Evolutionary conservation across 2,113 vertebrate species (phyloP).

Genomic region (Urocynchramus pylzowi): DNA sequence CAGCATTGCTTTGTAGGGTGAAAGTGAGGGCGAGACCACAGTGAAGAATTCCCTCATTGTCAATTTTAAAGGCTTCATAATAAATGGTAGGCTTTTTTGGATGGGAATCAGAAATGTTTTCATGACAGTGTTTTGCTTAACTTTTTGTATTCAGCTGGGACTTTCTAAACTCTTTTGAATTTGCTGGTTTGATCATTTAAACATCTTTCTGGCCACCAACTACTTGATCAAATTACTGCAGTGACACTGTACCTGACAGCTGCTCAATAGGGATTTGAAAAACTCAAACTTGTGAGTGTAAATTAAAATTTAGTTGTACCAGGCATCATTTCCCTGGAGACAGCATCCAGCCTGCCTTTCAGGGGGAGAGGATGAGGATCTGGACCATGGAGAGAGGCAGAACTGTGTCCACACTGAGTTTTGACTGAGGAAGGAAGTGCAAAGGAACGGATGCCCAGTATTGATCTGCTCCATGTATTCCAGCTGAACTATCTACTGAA

Average conservation of each 20-base stretch:
- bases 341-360: not conserved
- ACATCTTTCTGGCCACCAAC: not conserved
- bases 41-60: conserved; percentile 69
- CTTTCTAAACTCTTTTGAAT: conserved; percentile 21
- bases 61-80: conserved; percentile 64
- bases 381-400: not conserved
- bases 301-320: not conserved
- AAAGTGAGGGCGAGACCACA: conserved; percentile 68
- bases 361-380: not conserved
- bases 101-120: conserved; percentile 63
- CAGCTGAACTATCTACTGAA: not conserved
- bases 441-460: not conserved
- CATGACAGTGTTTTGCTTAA: conserved; percentile 57
- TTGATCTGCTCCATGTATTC: not conserved
- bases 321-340: not conserved
- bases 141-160: conserved; percentile 43
- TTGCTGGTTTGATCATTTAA: not conserved
- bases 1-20: conserved; percentile 67
- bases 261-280: not conserved
- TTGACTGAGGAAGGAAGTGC: not conserved
- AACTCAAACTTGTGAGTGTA: not conserved
- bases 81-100: conserved; percentile 56
- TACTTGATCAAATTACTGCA: not conserved
- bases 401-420: not conserved
- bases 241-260: not conserved